Evolutionary conservation across 2,113 vertebrate species (phyloP), one percentile per base, ranked within the genome.

Genomic region (Choloepus hoffmanni): DNA sequence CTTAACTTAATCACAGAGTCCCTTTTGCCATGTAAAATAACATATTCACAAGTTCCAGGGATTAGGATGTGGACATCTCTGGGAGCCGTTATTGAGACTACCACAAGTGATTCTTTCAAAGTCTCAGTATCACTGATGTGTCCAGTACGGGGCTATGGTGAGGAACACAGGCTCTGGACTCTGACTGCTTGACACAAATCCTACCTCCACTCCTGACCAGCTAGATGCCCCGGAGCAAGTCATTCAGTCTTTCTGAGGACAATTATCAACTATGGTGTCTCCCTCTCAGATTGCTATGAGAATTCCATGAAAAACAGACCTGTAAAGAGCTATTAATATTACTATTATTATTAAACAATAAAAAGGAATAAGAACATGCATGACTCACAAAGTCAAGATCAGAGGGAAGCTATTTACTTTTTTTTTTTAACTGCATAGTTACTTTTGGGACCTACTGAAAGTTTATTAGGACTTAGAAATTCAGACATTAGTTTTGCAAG

Each of bases 1-100:
- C 55, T 91, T 85, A 50, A 50, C 77, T 91, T 94, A 82, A 67
- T 82, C 78, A 88, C 45, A 53, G 67, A 62, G 26, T 92, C 18
- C 5, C 4, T 8, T 95, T 82, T 89, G 40, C 74, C 9, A 13
- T 33, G 18, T 65, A 23, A 95, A 21, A 53, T 73, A 40, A 77
- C 81, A 87, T 40, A 65, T n/a, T 62, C n/a, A 58, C 78, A 95
- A 60, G 50, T 74, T 58, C 58, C 36, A 62, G 55, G 76, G 53
- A 79, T 55, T 50, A 72, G 26, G 33, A 90, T 5, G 16, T 18
- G 89, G 45, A 67, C 9, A 70, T 89, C 15, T 3, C 45, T 24
- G 50, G 62, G 33, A 16, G 45, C 6, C 26, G 79, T 90, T 73
- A 84, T 87, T 18, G 55, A 79, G 50, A 8, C 63, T 55, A 53